Evolutionary conservation across 2,113 vertebrate species (phyloP).

Genomic region (Balaeniceps rex): DNA sequence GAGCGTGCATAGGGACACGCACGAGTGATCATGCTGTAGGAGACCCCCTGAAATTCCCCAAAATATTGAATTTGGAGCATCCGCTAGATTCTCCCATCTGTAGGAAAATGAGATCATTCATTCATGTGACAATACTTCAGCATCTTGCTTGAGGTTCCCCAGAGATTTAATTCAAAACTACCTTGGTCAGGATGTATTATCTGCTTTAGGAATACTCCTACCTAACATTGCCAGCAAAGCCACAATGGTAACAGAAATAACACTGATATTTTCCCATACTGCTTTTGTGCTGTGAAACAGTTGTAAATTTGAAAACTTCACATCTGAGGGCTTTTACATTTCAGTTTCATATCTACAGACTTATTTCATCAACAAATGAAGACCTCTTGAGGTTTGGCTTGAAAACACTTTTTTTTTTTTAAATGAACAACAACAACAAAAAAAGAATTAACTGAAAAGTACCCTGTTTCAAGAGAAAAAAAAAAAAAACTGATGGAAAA

Average conservation of each 20-base stretch:
- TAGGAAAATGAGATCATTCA: not conserved
- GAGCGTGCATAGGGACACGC: fast-evolving
- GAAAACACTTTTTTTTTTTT: not conserved
- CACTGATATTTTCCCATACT: not conserved
- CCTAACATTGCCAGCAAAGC: not conserved
- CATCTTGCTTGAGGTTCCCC: not conserved
- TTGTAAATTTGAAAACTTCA: not conserved
- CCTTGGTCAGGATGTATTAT: not conserved
- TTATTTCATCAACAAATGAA: not conserved
- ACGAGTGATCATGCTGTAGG: fast-evolving
- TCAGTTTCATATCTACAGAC: not conserved
- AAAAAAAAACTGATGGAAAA: not conserved
- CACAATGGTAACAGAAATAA: not conserved
- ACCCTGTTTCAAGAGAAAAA: not conserved
- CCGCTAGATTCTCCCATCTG: not conserved
- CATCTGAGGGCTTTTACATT: not conserved
- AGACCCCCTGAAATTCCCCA: not conserved
- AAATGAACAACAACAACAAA: not conserved
- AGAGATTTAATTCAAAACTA: not conserved
- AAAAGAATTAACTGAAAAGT: not conserved
- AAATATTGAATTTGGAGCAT: fast-evolving
- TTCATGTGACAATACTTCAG: not conserved
- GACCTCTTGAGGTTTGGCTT: not conserved
- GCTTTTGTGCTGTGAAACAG: not conserved
- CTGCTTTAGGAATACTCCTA: not conserved